A percentile compares a stretch with the other conserved stretches of the same genome.
Evolutionary conservation across 2,797 vertebrate species (phyloP).

Genomic region (Sebastes iracundus): DNA sequence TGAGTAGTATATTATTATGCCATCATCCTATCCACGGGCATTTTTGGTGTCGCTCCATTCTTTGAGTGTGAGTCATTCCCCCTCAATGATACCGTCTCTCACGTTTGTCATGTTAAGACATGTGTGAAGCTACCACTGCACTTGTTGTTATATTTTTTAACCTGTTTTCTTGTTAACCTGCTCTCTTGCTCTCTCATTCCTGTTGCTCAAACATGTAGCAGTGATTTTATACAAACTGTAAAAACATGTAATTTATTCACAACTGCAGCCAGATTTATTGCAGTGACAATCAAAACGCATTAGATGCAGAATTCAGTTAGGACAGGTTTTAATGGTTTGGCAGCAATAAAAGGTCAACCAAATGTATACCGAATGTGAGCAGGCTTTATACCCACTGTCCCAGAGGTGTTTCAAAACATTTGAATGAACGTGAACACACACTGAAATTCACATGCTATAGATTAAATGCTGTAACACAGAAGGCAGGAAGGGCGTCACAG

Average conservation of each 20-base stretch:
- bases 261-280: not conserved
- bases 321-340: not conserved
- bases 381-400: not conserved
- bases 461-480: not conserved
- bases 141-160: not conserved
- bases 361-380: not conserved
- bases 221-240: not conserved
- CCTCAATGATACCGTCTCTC: not conserved
- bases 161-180: constrained; percentile 16
- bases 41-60: constrained; percentile 14
- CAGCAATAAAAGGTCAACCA: not conserved
- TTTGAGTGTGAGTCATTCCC: constrained; percentile 1
- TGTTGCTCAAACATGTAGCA: not conserved
- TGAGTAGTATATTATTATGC: not conserved
- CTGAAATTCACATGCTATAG: not conserved
- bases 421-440: not conserved
- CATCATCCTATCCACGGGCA: not conserved
- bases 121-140: constrained; percentile 6
- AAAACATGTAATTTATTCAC: not conserved
- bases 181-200: not conserved
- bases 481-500: not conserved
- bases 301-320: not conserved
- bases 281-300: not conserved
- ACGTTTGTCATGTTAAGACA: constrained; percentile 58
- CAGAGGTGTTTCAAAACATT: not conserved